These are phyloP conservation scores for Muschampia plurimacula DNA, from an alignment of 2,888 invertebrate species.

Conservation along the genomic window DNA sequence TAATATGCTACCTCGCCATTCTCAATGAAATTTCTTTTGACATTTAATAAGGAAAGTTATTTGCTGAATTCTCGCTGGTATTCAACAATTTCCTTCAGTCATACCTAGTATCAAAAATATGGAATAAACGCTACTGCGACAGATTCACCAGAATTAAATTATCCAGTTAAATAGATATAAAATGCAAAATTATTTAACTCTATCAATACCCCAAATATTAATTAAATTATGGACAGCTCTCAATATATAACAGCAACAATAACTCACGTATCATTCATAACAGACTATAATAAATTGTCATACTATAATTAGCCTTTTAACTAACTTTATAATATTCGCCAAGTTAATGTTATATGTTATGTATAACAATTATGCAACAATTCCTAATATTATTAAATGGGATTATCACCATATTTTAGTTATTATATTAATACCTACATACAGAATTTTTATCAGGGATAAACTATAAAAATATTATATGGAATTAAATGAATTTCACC, in stretches of 20 bases:
- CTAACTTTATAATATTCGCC: conserved; percentile 46
- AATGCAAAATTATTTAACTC: conserved; percentile 16
- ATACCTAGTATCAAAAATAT: too few species aligned
- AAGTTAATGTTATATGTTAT: conserved; percentile 48
- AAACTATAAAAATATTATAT: neutral
- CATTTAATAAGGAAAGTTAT: too few species aligned
- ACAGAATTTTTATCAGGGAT: conserved; percentile 32
- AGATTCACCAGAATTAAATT: neutral
- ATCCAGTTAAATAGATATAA: conserved; percentile 5
- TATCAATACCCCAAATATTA: conserved; percentile 25
- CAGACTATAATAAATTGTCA: conserved; percentile 31
- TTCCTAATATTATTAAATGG: conserved; percentile 65
- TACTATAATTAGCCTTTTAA: conserved; percentile 32
- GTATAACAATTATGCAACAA: conserved; percentile 70
- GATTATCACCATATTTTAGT: conserved; percentile 73
- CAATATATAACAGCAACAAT: conserved; percentile 24
- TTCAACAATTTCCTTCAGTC: too few species aligned
- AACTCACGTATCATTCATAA: conserved; percentile 26
- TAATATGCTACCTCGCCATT: too few species aligned
- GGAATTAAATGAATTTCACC: conserved; percentile 7
- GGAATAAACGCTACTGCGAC: too few species aligned
- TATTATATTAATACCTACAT: conserved; percentile 38
- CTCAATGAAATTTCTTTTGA: too few species aligned
- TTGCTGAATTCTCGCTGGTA: too few species aligned
- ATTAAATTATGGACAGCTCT: conserved; percentile 23